phyloP scores from a whole-genome alignment of 1,140 invertebrate genomes.

The Pseudomyrmex gracilis region DNA sequence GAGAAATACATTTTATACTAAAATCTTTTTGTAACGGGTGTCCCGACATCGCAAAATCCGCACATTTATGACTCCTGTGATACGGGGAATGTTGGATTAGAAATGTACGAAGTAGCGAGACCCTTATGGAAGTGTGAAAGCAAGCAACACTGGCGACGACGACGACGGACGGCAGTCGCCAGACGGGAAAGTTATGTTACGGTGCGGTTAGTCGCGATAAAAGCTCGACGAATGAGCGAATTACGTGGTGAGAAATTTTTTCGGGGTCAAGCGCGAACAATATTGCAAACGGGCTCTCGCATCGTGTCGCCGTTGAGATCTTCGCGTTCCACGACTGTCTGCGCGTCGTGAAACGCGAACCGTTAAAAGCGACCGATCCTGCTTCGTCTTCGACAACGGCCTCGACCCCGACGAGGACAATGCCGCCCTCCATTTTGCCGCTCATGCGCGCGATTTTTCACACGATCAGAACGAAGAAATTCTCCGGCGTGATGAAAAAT shows the following conservation, averaged over 20 bases:
- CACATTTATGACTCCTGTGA: neutral
- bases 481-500: conserved; percentile 50
- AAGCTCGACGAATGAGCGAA: conserved; percentile 26
- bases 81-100: neutral
- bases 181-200: conserved; percentile 4
- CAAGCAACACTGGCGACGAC: neutral
- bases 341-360: conserved; percentile 23
- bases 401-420: conserved; percentile 35
- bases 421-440: conserved; percentile 15
- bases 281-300: conserved; percentile 19
- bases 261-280: conserved; percentile 40
- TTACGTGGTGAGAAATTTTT: conserved; percentile 19
- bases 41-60: conserved; percentile 3
- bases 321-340: conserved; percentile 30
- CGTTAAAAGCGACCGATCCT: conserved; percentile 45
- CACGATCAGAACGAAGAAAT: conserved; percentile 29
- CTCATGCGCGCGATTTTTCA: conserved; percentile 47
- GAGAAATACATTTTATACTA: neutral
- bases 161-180: neutral
- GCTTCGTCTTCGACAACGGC: conserved; percentile 4
- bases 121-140: conserved; percentile 17
- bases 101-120: conserved; percentile 1
- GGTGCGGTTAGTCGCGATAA: conserved; percentile 17
- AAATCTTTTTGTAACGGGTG: neutral
- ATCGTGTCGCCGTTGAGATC: conserved; percentile 47